Evolutionary conservation across 1,140 invertebrate species (phyloP).

Genomic region (Drosophila willistoni): DNA sequence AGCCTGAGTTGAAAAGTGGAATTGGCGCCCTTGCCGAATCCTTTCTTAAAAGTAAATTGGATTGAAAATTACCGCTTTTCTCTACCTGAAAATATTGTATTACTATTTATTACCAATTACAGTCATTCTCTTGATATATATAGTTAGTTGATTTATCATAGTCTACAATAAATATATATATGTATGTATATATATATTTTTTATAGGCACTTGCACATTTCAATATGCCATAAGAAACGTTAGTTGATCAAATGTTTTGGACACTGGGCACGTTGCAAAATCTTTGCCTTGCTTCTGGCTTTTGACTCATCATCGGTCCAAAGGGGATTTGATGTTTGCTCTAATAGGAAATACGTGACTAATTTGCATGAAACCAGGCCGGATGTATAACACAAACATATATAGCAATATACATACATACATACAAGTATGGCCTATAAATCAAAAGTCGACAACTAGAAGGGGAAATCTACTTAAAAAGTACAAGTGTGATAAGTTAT

Average conservation of each 20-base stretch:
- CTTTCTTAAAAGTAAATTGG: no score
- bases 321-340: conserved; percentile 48
- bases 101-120: no score
- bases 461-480: conserved; percentile 1
- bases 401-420: neutral
- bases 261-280: conserved; percentile 44
- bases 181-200: conserved; percentile 2
- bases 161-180: neutral
- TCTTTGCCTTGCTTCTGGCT: conserved; percentile 17
- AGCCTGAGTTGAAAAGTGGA: no score
- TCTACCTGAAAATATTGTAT: no score
- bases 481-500: conserved; percentile 2
- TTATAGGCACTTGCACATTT: conserved; percentile 2
- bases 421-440: conserved; percentile 36
- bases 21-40: no score
- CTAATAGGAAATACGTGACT: conserved; percentile 76
- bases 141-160: neutral
- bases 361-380: conserved; percentile 50
- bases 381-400: conserved; percentile 15
- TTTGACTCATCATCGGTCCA: conserved; percentile 58
- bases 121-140: no score
- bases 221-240: neutral
- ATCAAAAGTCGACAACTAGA: conserved; percentile 34
- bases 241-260: conserved; percentile 34
- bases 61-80: no score